A percentile compares a stretch with the other conserved stretches of the same genome.
Evolutionary conservation across 2,888 invertebrate species (phyloP).

Genomic region (Rotaria macrura): DNA sequence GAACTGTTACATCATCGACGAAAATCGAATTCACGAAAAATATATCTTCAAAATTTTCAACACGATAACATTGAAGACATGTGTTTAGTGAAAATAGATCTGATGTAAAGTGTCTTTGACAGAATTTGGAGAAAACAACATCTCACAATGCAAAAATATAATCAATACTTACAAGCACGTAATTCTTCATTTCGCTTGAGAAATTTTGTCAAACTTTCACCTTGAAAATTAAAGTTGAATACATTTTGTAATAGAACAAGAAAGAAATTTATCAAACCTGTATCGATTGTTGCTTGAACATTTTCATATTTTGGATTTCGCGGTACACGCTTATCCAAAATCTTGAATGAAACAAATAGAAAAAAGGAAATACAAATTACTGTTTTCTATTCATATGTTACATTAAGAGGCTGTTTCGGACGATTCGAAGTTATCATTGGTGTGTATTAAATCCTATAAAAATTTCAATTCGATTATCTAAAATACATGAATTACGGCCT

Average conservation of each 20-base stretch:
- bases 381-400: not conserved
- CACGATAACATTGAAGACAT: no score
- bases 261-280: constrained; percentile 40
- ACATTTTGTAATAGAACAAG: not conserved
- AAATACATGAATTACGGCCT: not conserved
- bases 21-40: no score
- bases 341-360: not conserved
- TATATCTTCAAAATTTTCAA: no score
- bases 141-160: no score
- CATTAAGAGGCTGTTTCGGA: not conserved
- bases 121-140: no score
- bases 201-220: constrained; percentile 46
- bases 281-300: constrained; percentile 46
- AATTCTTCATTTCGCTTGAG: constrained; percentile 47
- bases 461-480: not conserved
- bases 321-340: constrained; percentile 28
- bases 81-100: no score
- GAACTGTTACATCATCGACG: no score
- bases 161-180: constrained; percentile 41
- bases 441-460: not conserved
- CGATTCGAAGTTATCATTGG: not conserved
- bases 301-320: constrained; percentile 48
- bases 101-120: no score
- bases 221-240: constrained; percentile 37
- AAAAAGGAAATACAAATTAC: not conserved